Percentiles rank a stretch among this genome's conserved stretches.
Conservation (phyloP, 2,113 vertebrate genomes). For the Aspidoscelis tigris region DNA sequence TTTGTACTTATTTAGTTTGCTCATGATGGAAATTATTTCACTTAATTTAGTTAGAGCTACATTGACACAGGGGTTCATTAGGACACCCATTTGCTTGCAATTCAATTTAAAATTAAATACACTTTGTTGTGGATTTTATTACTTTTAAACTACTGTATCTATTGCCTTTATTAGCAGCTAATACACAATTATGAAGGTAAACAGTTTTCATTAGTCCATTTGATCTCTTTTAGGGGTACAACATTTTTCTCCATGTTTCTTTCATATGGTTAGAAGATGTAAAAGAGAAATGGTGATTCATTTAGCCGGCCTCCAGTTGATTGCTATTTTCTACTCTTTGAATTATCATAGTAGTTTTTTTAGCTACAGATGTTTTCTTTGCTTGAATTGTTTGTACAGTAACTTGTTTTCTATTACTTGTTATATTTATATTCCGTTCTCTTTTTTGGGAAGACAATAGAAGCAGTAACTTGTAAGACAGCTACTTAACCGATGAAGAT, state of each 20-base stretch:
- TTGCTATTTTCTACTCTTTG: slow-evolving; percentile 1
- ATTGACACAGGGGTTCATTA: slow-evolving; percentile 78
- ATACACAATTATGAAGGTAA: slow-evolving; percentile 82
- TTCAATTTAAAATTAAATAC: slow-evolving; percentile 86
- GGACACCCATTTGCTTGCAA: slow-evolving; percentile 77
- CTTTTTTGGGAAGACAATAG: background rate
- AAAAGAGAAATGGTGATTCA: slow-evolving; percentile 10
- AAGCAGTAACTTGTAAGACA: background rate
- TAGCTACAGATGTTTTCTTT: background rate
- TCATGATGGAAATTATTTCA: slow-evolving; percentile 74
- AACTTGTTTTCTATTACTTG: slow-evolving; percentile 29
- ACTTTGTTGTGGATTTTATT: slow-evolving; percentile 83
- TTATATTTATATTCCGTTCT: slow-evolving; percentile 4
- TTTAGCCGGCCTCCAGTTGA: slow-evolving; percentile 10
- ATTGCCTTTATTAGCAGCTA: slow-evolving; percentile 77
- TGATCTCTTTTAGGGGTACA: slow-evolving; percentile 50
- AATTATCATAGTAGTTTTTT: background rate
- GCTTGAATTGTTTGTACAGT: slow-evolving; percentile 20
- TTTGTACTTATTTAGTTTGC: slow-evolving; percentile 73
- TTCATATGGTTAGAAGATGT: slow-evolving; percentile 26
- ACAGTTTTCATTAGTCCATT: slow-evolving; percentile 74
- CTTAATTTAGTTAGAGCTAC: slow-evolving; percentile 76
- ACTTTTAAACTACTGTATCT: slow-evolving; percentile 85
- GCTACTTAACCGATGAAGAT: background rate
- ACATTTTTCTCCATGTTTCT: slow-evolving; percentile 42